phyloP scores from a whole-genome alignment of 2,113 vertebrate species.

The Scatophagus argus region DNA sequence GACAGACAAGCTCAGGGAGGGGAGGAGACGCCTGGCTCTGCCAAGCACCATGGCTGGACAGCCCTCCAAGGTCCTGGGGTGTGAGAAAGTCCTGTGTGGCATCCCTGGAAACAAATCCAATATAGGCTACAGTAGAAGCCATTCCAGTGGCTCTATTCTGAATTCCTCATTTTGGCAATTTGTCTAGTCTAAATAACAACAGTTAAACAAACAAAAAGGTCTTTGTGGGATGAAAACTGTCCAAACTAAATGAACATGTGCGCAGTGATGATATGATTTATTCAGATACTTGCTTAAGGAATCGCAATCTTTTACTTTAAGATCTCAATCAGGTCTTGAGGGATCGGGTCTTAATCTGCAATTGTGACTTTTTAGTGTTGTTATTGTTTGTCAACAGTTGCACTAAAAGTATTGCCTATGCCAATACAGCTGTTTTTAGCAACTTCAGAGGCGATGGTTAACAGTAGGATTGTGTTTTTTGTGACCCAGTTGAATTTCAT shows the following conservation, averaged over 20 bases:
- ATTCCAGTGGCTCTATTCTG: not conserved
- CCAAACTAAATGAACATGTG: not conserved
- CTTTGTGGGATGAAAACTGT: not conserved
- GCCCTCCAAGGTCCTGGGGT: constrained; percentile 69
- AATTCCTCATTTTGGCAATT: constrained; percentile 30
- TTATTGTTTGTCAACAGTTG: not conserved
- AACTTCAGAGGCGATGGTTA: not conserved
- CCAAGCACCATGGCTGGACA: constrained; percentile 72
- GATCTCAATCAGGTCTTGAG: no score
- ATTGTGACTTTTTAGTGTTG: not conserved
- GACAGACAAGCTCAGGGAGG: constrained; percentile 63
- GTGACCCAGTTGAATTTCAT: constrained; percentile 17
- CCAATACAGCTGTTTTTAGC: not conserved
- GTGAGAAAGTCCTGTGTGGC: constrained; percentile 78
- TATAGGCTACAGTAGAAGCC: constrained; percentile 7
- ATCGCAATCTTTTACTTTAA: no score
- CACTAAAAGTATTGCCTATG: not conserved
- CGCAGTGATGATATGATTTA: constrained; percentile 28
- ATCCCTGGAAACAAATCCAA: constrained; percentile 55
- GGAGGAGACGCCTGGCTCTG: constrained; percentile 67
- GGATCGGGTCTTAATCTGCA: no score
- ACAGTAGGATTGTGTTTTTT: not conserved
- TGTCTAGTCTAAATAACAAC: constrained; percentile 14
- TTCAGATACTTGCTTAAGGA: not conserved
- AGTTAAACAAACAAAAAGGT: constrained; percentile 36